phyloP scores from a whole-genome alignment of 2,113 vertebrate genomes.

The Etheostoma spectabile region DNA sequence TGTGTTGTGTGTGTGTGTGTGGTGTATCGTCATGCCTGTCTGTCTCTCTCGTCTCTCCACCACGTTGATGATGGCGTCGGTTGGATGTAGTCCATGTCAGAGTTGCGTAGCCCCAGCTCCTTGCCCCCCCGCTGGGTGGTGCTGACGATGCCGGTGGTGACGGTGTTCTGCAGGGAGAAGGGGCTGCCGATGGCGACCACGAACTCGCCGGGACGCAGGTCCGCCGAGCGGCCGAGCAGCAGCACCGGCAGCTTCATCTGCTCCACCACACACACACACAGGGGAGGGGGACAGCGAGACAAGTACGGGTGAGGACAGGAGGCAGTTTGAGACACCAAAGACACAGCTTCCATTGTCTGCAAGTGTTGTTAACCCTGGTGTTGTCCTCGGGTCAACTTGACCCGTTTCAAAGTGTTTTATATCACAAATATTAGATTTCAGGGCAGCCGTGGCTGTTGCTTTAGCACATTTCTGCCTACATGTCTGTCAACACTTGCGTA shows the following conservation, averaged over 20 bases:
- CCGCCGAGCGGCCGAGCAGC: slow-evolving; percentile 91
- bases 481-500: too few relatives aligned
- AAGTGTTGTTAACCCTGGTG: neutral
- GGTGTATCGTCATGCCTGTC: too few relatives aligned
- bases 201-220: slow-evolving; percentile 96
- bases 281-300: neutral
- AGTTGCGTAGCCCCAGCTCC: slow-evolving; percentile 92
- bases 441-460: neutral
- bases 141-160: slow-evolving; percentile 98
- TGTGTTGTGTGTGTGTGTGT: neutral
- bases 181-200: slow-evolving; percentile 97
- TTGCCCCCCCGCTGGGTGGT: slow-evolving; percentile 94
- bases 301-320: neutral
- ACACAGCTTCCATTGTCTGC: neutral
- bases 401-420: too few relatives aligned
- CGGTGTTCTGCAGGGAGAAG: slow-evolving; percentile 96
- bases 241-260: slow-evolving; percentile 94
- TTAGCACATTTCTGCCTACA: neutral
- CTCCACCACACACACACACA: neutral
- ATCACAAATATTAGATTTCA: too few relatives aligned
- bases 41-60: slow-evolving; percentile 73
- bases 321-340: neutral
- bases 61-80: slow-evolving; percentile 98
- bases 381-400: too few relatives aligned
- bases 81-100: slow-evolving; percentile 98